Base-by-base conservation (phyloP, 2,888 invertebrate species). In the Meloe dianella region DNA sequence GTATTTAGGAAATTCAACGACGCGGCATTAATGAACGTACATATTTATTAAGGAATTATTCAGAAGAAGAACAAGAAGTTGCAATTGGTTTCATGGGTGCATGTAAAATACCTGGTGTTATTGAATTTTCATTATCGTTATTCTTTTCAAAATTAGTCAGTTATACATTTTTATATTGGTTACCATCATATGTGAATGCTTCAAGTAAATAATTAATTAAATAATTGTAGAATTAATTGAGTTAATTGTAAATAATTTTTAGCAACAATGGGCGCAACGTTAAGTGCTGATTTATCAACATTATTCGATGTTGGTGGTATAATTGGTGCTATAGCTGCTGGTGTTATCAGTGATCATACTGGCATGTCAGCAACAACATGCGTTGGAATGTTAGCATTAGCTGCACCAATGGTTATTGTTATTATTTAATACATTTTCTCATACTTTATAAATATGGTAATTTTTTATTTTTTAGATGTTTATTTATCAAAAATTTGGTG, bases 141-240 rank as follows among this genome's bases (percentile, higher is more conserved):
- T 98, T 98, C 85, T 98, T 98, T 84, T 94, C 97, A 14, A 98
- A 98, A 84, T 88, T 98, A 47, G 97, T 98, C 78, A 95, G 95
- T 82, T 98, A 98, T 81, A 98, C 97, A 67, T 98, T 98, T 85
- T 88, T 98, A 60, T 98, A 94, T 82, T 98, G 98, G 98, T 86
- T 98, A 79, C 98, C 98, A 24, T 84, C 91, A 5, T 98, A 97
- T 79, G 95, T 98, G 67, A 90, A 91, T 69, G 87, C 89, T 58
- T 91, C 93, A 57, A 92, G 96, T 96, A 83, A 92, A 93, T 89
- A 17, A n/a, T n/a, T n/a, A 61, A 17, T n/a, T 51, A 14, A 27
- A 14, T 7, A 58, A 62, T 60, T 22, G 27, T 60, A n/a, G 24
- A 2, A 30, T 22, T 57, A 24, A 57, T 67, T 10, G 12, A 8